Conservation (phyloP, 2,113 vertebrate species). For the Sceloporus undulatus region DNA sequence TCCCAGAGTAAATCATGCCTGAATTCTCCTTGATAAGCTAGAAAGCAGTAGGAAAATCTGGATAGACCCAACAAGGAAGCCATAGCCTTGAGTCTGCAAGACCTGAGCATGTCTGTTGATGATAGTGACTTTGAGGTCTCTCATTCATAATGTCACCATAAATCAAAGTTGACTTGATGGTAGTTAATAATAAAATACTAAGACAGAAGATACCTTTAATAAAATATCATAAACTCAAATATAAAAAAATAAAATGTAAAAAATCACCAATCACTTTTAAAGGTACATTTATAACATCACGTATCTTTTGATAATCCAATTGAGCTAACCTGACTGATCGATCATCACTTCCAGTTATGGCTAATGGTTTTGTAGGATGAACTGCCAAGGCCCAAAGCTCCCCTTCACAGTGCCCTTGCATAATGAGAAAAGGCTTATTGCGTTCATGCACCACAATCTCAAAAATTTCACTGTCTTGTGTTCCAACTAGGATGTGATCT, state of each 20-base stretch:
- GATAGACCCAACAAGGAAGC: no score
- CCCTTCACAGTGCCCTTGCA: constrained; percentile 99
- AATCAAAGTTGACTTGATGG: no score
- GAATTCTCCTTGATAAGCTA: no score
- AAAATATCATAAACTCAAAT: background rate
- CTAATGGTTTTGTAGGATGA: constrained; percentile 96
- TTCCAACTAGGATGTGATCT: constrained; percentile 97
- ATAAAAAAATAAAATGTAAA: background rate
- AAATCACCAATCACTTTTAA: background rate
- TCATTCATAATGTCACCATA: no score
- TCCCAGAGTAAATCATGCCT: no score
- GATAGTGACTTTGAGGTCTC: no score
- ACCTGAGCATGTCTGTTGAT: no score
- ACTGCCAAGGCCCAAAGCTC: constrained; percentile 98
- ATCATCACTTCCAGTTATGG: constrained; percentile 97
- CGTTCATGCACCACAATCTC: constrained; percentile 98
- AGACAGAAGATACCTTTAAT: background rate
- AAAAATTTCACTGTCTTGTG: constrained; percentile 98
- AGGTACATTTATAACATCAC: background rate
- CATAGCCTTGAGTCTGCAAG: no score
- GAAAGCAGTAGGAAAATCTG: no score
- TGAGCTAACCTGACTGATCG: constrained; percentile 92
- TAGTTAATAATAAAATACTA: background rate
- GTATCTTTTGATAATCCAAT: background rate
- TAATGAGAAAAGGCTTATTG: constrained; percentile 97